Conservation (phyloP, 2,113 vertebrate genomes). For the Phylloscopus trochilus region DNA sequence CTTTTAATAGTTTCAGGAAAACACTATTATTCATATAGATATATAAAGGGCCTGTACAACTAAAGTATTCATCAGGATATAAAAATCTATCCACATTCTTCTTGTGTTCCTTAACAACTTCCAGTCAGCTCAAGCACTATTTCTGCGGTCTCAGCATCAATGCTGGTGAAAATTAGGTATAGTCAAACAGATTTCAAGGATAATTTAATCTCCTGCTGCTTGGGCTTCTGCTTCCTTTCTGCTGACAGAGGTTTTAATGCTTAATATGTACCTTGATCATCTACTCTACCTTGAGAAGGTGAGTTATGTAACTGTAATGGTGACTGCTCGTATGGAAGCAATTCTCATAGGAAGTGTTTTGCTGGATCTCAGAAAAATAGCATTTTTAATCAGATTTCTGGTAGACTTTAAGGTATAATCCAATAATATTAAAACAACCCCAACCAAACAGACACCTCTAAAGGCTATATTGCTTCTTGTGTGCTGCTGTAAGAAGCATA, state of each 20-base stretch:
- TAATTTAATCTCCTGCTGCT: not conserved
- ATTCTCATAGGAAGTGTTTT: not conserved
- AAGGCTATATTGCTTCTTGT: not conserved
- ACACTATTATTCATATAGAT: not conserved
- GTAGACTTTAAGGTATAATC: not conserved
- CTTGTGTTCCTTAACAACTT: not conserved
- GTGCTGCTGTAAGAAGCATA: not conserved
- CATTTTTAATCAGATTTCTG: not conserved
- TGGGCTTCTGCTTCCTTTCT: not conserved
- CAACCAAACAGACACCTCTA: not conserved
- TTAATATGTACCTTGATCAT: not conserved
- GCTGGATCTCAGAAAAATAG: not conserved
- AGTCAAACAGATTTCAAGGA: not conserved
- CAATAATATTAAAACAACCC: not conserved
- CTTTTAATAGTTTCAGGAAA: not conserved
- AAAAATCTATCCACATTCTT: not conserved
- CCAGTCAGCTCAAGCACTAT: not conserved
- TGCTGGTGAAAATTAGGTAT: not conserved
- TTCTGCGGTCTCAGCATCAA: not conserved
- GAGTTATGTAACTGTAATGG: not conserved
- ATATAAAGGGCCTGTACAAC: not conserved
- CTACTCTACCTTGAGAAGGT: not conserved
- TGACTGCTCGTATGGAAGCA: not conserved
- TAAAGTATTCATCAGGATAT: not conserved
- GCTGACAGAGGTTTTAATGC: not conserved